Evolutionary conservation across 2,888 invertebrate genomes (phyloP).

Genomic region (Tubulanus polymorphus): DNA sequence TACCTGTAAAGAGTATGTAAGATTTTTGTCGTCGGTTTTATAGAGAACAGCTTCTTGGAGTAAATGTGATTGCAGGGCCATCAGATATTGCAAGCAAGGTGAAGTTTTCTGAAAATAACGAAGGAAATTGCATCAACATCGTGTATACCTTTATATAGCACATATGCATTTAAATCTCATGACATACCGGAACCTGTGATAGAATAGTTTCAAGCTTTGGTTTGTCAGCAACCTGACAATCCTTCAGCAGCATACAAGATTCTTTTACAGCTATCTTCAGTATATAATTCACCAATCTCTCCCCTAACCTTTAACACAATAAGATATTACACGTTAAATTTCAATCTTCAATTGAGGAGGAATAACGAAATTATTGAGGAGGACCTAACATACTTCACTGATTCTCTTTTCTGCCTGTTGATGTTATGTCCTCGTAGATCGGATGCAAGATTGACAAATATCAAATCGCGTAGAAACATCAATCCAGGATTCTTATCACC

Average conservation of each 20-base stretch:
- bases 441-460: slow-evolving; percentile 41
- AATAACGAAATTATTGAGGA: too few relatives aligned
- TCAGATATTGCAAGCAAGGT: slow-evolving; percentile 43
- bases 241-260: slow-evolving; percentile 35
- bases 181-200: slow-evolving; percentile 43
- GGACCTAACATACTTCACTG: slow-evolving; percentile 21
- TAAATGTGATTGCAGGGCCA: slow-evolving; percentile 45
- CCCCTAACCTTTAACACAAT: slow-evolving; percentile 31
- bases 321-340: too few relatives aligned
- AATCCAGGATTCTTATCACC: slow-evolving; percentile 17
- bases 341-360: too few relatives aligned
- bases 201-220: slow-evolving; percentile 32
- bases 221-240: slow-evolving; percentile 26
- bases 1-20: not conserved
- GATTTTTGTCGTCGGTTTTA: not conserved
- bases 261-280: slow-evolving; percentile 46
- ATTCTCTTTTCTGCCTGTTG: too few relatives aligned
- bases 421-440: too few relatives aligned
- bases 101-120: slow-evolving; percentile 22
- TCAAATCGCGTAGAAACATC: slow-evolving; percentile 35
- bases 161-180: not conserved
- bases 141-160: not conserved
- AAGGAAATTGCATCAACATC: too few relatives aligned
- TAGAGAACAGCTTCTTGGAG: slow-evolving; percentile 38
- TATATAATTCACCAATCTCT: slow-evolving; percentile 39